Evolutionary conservation across 2,888 invertebrate genomes (phyloP).

Genomic region (Neoitamus cyanurus): DNA sequence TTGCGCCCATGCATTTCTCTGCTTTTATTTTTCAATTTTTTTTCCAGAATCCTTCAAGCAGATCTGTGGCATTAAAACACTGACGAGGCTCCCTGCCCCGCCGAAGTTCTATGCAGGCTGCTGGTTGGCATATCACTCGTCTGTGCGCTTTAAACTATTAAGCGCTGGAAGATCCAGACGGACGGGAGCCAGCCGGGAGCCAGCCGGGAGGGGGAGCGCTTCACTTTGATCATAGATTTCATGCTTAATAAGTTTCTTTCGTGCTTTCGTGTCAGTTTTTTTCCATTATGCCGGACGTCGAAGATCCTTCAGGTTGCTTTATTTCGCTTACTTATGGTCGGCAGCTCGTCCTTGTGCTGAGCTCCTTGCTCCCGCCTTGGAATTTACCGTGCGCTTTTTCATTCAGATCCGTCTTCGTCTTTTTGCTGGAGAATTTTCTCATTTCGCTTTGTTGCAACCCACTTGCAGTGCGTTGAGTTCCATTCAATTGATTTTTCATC

Average conservation of each 20-base stretch:
- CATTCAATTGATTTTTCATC: slow-evolving; percentile 34
- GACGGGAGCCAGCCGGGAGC: not conserved
- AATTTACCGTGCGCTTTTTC: slow-evolving; percentile 11
- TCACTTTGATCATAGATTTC: slow-evolving; percentile 38
- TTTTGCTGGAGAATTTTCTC: not conserved
- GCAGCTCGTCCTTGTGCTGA: not conserved
- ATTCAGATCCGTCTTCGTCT: not conserved
- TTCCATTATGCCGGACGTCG: not conserved
- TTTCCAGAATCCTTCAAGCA: slow-evolving; percentile 21
- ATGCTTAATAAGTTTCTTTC: slow-evolving; percentile 37
- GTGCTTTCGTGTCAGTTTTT: slow-evolving; percentile 28
- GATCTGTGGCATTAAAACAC: slow-evolving; percentile 14
- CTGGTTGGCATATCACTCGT: not conserved
- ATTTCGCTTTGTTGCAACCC: slow-evolving; percentile 15
- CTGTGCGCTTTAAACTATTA: slow-evolving; percentile 11
- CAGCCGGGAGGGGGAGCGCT: not conserved
- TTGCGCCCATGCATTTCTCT: not conserved
- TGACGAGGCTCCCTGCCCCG: not conserved
- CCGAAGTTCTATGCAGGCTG: not conserved
- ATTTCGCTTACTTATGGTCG: slow-evolving; percentile 3
- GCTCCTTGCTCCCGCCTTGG: not conserved
- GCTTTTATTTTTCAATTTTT: slow-evolving; percentile 2
- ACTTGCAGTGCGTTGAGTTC: slow-evolving; percentile 1
- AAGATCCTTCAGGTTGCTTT: slow-evolving; percentile 24
- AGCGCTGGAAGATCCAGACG: not conserved